Evolutionary conservation across 2,113 vertebrate species (phyloP), one percentile per base, ranked within the genome.

Genomic region (Phalacrocorax pelagicus): DNA sequence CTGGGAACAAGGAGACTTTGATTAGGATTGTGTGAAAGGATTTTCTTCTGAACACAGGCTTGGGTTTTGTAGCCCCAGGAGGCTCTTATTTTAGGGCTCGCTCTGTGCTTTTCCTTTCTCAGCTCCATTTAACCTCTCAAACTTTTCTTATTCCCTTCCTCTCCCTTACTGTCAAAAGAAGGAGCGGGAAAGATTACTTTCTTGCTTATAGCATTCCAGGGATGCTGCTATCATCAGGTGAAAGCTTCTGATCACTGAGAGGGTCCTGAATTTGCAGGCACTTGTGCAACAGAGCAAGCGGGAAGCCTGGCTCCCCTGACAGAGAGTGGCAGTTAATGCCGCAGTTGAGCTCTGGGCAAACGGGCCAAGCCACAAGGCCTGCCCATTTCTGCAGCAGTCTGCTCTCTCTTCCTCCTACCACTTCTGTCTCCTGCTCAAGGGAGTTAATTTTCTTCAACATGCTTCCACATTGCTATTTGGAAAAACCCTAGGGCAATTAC

Each of bases 271-370:
- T 30, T 74, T 2, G 0, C 0, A 0, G 38, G 36, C 36, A 26
- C 0, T 1, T 5, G 10, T 22, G 6, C 1, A 2, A 55, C 6
- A 44, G 36, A 49, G n/a, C 0, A 2, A 63, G 55, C 1, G 1
- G 38, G 32, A 5, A 63, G 16, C 19, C 49, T 51, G 27, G 6
- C 11, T 51, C 10, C 32, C 47, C 40, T 36, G 22, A 34, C 32
- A 49, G 24, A 40, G 7, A 27, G 46, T 8, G 10, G 16, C 15
- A 34, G 13, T 30, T 74, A 19, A 10, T 0, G 1, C n/a, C 3
- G 4, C 62, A 63, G 36, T 19, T n/a, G 55, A 86, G 23, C 55
- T 80, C 42, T 44, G 61, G 27, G 36, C 36, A 80, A 57, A 57
- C 34, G 12, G 36, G 55, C 42, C 49, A 63, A 79, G 22, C 6